Conservation (phyloP, 2,797 vertebrate genomes). For the Alcedo quadribrachys region DNA sequence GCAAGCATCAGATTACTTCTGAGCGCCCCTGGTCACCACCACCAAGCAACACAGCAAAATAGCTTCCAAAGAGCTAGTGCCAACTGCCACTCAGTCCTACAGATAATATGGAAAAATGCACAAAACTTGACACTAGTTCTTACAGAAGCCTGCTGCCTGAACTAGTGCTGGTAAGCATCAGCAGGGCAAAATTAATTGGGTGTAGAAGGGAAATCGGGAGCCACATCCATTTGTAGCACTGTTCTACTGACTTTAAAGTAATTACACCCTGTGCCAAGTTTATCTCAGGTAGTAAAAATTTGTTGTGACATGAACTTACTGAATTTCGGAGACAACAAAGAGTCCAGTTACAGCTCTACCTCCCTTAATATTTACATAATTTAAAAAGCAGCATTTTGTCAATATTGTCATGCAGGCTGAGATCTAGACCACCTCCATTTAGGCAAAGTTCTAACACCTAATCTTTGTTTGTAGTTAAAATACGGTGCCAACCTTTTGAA, state of each 20-base stretch:
- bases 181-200: background rate
- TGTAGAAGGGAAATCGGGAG: background rate
- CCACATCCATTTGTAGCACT: background rate
- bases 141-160: conserved; percentile 33
- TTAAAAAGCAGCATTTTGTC: background rate
- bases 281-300: background rate
- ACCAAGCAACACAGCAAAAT: background rate
- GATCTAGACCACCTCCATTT: background rate
- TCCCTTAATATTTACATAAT: background rate
- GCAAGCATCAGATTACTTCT: background rate
- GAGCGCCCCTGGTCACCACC: background rate
- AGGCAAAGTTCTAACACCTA: background rate
- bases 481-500: background rate
- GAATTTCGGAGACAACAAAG: background rate
- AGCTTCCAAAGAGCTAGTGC: conserved; percentile 4
- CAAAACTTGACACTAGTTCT: conserved; percentile 53
- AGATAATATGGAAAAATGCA: conserved; percentile 47
- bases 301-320: background rate
- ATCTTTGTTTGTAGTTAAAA: background rate
- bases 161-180: conserved; percentile 1
- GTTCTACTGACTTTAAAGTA: background rate
- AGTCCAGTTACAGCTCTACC: background rate
- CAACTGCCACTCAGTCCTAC: conserved; percentile 44
- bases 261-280: background rate
- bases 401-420: background rate